Base-by-base conservation (phyloP, 2,797 vertebrate species). In the Tokudaia tokunoshimensis region DNA sequence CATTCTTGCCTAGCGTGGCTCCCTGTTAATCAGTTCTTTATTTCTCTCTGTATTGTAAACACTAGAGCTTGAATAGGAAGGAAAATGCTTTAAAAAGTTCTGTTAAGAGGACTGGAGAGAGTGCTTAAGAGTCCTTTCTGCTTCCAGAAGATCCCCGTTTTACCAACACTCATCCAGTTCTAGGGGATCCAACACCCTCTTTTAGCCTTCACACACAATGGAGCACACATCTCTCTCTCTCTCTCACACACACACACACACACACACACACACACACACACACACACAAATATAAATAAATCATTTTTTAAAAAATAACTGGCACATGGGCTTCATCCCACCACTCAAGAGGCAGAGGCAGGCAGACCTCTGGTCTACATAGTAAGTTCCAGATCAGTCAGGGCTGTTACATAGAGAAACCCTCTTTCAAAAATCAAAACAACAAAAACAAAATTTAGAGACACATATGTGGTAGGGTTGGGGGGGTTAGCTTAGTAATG, bases 61-160 rank as follows among this genome's bases (percentile, higher is more conserved):
- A 92, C 17, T 6, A 91, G 88, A 95, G 31, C 44, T 76, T 89
- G 31, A 91, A 47, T 95, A 94, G 31, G 24, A 92, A 97, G 55
- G 67, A 97, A 92, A 82, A 72, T 94, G 57, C 85, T 80, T 94
- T 87, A 79, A 89, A 96, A 87, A 95, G 50, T 79, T 70, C 24
- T 52, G 82, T 0, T 52, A 87, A n/a, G 55, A 84, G 19, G 67
- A 34, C 34, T 84, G 44, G 50, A 61, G 41, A 87, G 85, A 87
- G 29, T 17, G 50, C n/a, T 41, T 72, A 87, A 37, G 85, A 72
- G 67, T 41, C 37, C 34, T 87, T 72, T 22, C 44, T 70, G 14
- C 24, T 87, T 72, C 65, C 41, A n/a, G 31, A 52, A 47, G 47
- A 72, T 47, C 34, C 84, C 22, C 55, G 13, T 74, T 86, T 85